A percentile compares a stretch with the other conserved stretches of the same genome.
These are phyloP conservation scores for Microcebus tavaratra DNA, from an alignment of 2,113 vertebrate species.

Conservation along the genomic window DNA sequence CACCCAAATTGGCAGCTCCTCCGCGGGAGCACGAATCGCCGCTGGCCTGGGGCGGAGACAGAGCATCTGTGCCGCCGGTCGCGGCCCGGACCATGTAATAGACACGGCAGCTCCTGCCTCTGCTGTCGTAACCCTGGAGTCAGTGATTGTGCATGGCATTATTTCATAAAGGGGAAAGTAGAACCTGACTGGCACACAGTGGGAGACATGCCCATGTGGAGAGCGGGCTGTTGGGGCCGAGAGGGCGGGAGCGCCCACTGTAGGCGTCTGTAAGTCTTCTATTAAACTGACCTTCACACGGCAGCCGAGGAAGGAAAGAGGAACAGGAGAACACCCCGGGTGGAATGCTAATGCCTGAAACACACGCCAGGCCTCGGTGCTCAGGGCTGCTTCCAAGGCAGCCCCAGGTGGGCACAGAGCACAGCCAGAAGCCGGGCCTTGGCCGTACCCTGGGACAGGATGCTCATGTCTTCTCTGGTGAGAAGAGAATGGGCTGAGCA, in stretches of 20 bases:
- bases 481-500: no score
- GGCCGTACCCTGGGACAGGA: neutral
- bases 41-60: neutral
- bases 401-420: neutral
- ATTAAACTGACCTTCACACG: conserved; percentile 2
- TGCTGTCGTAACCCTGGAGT: neutral
- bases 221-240: neutral
- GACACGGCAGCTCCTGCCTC: neutral
- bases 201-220: fast-evolving
- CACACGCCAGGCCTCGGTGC: neutral
- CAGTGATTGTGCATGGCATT: neutral
- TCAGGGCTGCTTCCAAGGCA: neutral
- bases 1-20: neutral
- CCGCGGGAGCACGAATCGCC: neutral
- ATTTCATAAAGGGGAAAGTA: neutral
- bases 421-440: neutral
- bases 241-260: neutral
- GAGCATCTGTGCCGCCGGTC: neutral
- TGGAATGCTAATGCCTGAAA: neutral
- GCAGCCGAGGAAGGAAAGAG: neutral
- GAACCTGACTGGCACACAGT: neutral
- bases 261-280: neutral
- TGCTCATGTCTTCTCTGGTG: neutral
- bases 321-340: neutral
- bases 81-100: fast-evolving